Percentiles rank a stretch among this genome's conserved stretches.
Evolutionary conservation across 1,140 invertebrate genomes (phyloP).

Genomic region (Dreissena rostriformis): DNA sequence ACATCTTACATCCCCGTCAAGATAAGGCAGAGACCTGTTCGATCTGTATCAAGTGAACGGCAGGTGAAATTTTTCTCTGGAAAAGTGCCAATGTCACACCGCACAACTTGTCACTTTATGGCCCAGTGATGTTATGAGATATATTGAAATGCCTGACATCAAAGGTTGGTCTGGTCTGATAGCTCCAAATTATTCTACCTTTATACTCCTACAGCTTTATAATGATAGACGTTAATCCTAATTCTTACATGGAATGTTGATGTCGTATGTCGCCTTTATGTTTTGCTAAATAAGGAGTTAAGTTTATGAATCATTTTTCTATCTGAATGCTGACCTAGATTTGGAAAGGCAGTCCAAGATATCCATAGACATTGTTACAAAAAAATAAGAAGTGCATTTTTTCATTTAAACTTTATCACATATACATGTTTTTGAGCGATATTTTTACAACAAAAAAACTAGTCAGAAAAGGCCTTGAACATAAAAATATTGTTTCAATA

Average conservation of each 20-base stretch:
- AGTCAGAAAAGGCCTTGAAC: too few relatives aligned
- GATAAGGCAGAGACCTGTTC: too few relatives aligned
- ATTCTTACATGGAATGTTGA: constrained; percentile 41
- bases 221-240: constrained; percentile 40
- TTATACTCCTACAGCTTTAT: constrained; percentile 30
- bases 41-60: too few relatives aligned
- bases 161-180: constrained; percentile 12
- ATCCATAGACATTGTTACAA: too few relatives aligned
- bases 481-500: too few relatives aligned
- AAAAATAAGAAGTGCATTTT: too few relatives aligned
- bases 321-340: constrained; percentile 34
- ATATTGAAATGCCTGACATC: constrained; percentile 46
- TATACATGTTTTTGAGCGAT: too few relatives aligned
- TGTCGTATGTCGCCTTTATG: constrained; percentile 37
- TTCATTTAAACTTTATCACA: too few relatives aligned
- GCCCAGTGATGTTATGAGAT: constrained; percentile 34
- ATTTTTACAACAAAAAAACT: too few relatives aligned
- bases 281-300: constrained; percentile 40
- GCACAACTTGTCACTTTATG: constrained; percentile 28
- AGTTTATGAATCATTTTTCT: constrained; percentile 37
- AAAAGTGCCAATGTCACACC: constrained; percentile 35
- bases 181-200: constrained; percentile 42
- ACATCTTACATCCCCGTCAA: background rate
- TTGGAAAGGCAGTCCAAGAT: too few relatives aligned
- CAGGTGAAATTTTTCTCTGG: constrained; percentile 10